Percentiles rank a stretch among this genome's conserved stretches.
phyloP scores from a whole-genome alignment of 1,140 invertebrate species.

The Heliconius melpomene region DNA sequence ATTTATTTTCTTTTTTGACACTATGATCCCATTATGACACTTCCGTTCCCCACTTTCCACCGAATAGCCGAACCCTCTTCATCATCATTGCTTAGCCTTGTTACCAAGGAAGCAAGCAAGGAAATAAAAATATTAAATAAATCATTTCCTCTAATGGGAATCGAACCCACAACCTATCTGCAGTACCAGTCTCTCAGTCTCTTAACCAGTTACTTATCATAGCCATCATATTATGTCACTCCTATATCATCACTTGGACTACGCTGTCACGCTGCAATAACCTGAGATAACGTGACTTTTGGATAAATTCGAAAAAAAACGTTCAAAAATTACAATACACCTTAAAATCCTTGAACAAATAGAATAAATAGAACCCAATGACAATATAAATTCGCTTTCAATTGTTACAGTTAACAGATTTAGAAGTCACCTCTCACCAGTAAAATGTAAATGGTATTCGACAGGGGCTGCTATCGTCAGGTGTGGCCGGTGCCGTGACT shows the following conservation, averaged over 20 bases:
- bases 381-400: slow-evolving; percentile 39
- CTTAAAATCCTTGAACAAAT: neutral
- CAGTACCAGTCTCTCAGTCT: too few relatives aligned
- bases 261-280: neutral
- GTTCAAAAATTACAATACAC: neutral
- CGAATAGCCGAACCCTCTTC: too few relatives aligned
- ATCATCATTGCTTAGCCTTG: too few relatives aligned
- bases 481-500: slow-evolving; percentile 71
- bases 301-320: neutral
- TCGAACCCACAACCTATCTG: too few relatives aligned
- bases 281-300: too few relatives aligned
- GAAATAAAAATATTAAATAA: too few relatives aligned
- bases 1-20: too few relatives aligned
- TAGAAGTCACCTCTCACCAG: slow-evolving; percentile 43
- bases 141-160: too few relatives aligned
- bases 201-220: neutral
- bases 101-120: too few relatives aligned
- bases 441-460: slow-evolving; percentile 64
- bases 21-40: too few relatives aligned
- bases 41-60: too few relatives aligned
- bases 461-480: slow-evolving; percentile 67
- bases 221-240: neutral
- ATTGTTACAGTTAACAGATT: slow-evolving; percentile 41
- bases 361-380: slow-evolving; percentile 20
- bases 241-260: neutral